Conservation (phyloP, 2,797 vertebrate species). For the Triplophysa bombifrons region DNA sequence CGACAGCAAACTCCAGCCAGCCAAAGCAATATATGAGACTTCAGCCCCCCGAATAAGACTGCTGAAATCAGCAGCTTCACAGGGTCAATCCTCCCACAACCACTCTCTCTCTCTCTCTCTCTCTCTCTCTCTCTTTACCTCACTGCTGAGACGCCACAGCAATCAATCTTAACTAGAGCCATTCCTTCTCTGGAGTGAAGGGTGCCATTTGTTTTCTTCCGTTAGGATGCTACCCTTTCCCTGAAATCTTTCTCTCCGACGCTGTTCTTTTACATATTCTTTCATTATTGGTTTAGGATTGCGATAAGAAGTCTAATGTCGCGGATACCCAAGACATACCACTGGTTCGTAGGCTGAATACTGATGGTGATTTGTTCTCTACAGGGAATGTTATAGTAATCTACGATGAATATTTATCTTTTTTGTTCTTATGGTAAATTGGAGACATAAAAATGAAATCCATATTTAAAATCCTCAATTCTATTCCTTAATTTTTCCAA, state of each 20-base stretch:
- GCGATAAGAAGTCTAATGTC: conserved; percentile 52
- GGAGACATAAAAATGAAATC: background rate
- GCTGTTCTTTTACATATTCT: conserved; percentile 56
- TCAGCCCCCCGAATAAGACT: conserved; percentile 62
- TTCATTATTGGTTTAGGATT: conserved; percentile 52
- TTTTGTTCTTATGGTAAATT: background rate
- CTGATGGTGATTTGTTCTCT: conserved; percentile 17
- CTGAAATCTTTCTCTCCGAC: conserved; percentile 38
- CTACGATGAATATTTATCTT: background rate
- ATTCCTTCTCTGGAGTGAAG: conserved; percentile 64
- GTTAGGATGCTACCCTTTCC: conserved; percentile 56
- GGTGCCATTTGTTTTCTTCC: conserved; percentile 71
- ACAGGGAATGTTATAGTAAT: conserved; percentile 30
- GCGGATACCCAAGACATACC: conserved; percentile 12
- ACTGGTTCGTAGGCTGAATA: conserved; percentile 16
- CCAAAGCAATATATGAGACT: conserved; percentile 62
- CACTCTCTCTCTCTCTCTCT: conserved; percentile 56
- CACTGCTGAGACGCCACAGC: conserved; percentile 62
- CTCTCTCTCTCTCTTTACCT: conserved; percentile 58
- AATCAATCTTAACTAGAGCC: conserved; percentile 71
- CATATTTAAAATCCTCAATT: background rate
- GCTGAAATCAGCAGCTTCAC: conserved; percentile 77
- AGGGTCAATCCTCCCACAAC: conserved; percentile 72
- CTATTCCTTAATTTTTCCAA: no score
- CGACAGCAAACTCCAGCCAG: conserved; percentile 62